Evolutionary conservation across 1,140 invertebrate genomes (phyloP).

Genomic region (Panonychus citri): DNA sequence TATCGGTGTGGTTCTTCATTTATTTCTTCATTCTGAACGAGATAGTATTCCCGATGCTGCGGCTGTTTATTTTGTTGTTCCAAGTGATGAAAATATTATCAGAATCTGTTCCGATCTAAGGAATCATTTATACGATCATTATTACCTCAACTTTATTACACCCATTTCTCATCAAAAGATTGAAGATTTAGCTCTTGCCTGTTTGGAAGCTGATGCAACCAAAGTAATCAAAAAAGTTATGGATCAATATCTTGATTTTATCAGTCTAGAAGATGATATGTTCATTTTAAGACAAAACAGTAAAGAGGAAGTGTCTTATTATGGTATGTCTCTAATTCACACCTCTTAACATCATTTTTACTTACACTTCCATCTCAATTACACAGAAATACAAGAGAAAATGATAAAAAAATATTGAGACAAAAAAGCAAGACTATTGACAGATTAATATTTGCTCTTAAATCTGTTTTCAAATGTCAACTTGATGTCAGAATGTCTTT

Average conservation of each 20-base stretch:
- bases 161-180: constrained; percentile 79
- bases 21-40: constrained; percentile 82
- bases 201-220: constrained; percentile 63
- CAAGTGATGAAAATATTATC: constrained; percentile 87
- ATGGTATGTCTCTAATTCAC: constrained; percentile 33
- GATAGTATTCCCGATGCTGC: constrained; percentile 94
- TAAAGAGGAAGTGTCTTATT: constrained; percentile 71
- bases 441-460: no score
- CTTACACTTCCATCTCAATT: no score
- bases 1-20: constrained; percentile 83
- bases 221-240: constrained; percentile 79
- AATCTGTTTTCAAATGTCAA: no score
- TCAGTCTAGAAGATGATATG: constrained; percentile 90
- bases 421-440: no score
- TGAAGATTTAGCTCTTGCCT: constrained; percentile 79
- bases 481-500: no score
- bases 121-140: constrained; percentile 75
- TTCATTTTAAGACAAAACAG: constrained; percentile 82
- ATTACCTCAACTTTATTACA: constrained; percentile 93
- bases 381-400: no score
- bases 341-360: no score
- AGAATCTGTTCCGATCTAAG: constrained; percentile 69
- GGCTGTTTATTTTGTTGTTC: constrained; percentile 91
- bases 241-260: constrained; percentile 97
- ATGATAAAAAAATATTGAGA: no score